Conservation (phyloP, 2,113 vertebrate species). For the Sylvilagus bachmani region DNA sequence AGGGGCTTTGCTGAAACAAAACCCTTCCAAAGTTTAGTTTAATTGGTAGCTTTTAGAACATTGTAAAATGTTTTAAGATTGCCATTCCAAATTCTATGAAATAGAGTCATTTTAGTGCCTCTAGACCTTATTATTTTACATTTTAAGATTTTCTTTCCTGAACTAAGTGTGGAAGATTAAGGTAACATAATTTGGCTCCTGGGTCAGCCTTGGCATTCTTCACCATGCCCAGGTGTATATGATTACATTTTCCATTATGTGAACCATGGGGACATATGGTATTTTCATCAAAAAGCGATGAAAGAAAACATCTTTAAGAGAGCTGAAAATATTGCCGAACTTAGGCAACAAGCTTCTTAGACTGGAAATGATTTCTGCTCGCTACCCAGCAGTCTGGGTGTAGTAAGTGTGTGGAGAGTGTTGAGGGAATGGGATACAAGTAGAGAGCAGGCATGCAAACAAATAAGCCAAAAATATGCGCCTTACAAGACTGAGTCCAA, state of each 20-base stretch:
- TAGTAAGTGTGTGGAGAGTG: constrained; percentile 48
- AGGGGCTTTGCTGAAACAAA: neutral
- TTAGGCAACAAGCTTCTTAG: constrained; percentile 65
- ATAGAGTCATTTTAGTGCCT: constrained; percentile 56
- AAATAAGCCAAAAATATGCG: constrained; percentile 13
- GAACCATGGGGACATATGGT: constrained; percentile 61
- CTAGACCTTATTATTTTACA: constrained; percentile 66
- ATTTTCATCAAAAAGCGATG: constrained; percentile 74
- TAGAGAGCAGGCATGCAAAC: constrained; percentile 35
- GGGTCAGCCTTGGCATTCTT: constrained; percentile 63
- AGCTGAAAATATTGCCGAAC: constrained; percentile 75
- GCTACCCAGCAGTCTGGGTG: neutral
- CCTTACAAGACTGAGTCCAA: neutral
- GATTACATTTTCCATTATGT: constrained; percentile 71
- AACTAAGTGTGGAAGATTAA: constrained; percentile 63
- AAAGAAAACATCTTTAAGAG: constrained; percentile 77
- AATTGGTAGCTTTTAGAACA: constrained; percentile 53
- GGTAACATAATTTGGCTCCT: constrained; percentile 64
- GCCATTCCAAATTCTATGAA: constrained; percentile 58
- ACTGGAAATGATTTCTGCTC: constrained; percentile 27
- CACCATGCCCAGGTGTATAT: constrained; percentile 62
- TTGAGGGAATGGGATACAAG: neutral
- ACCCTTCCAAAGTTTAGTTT: constrained; percentile 17
- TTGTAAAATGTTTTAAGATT: constrained; percentile 39
- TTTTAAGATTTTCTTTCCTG: constrained; percentile 60